A percentile compares a stretch with the other conserved stretches of the same genome.
phyloP scores from a whole-genome alignment of 2,113 vertebrate species.

The Platichthys stellatus region DNA sequence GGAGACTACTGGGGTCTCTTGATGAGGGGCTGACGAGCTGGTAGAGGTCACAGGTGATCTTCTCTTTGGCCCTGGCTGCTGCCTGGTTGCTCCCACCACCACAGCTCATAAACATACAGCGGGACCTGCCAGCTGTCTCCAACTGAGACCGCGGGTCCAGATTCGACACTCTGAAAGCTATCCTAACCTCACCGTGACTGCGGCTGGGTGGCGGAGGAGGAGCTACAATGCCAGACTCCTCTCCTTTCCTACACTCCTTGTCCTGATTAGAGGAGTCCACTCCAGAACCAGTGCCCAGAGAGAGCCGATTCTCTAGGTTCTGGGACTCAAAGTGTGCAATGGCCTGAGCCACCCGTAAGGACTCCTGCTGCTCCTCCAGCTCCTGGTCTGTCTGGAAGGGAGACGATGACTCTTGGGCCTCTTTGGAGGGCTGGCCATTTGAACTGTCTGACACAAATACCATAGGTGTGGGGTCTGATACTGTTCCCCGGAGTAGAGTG shows the following conservation, averaged over 20 bases:
- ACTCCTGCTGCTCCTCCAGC: conserved; percentile 80
- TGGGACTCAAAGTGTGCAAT: conserved; percentile 92
- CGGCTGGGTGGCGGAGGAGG: conserved; percentile 70
- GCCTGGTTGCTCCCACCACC: conserved; percentile 79
- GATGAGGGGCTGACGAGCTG: conserved; percentile 91
- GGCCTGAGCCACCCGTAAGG: conserved; percentile 88
- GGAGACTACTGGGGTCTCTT: conserved; percentile 84
- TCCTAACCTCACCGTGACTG: conserved; percentile 88
- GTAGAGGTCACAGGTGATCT: conserved; percentile 97
- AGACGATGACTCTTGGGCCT: conserved; percentile 59
- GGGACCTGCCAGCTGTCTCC: conserved; percentile 78
- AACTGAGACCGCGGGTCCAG: conserved; percentile 81
- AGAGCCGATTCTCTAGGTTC: conserved; percentile 74
- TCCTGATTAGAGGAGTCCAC: conserved; percentile 46
- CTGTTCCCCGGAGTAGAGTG: conserved; percentile 63
- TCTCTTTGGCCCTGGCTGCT: conserved; percentile 87
- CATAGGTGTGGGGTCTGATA: conserved; percentile 73
- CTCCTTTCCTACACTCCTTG: conserved; percentile 43
- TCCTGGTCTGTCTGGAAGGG: conserved; percentile 74
- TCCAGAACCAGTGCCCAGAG: conserved; percentile 52
- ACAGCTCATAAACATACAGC: conserved; percentile 88
- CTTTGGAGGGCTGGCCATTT: conserved; percentile 51
- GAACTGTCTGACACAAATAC: conserved; percentile 83
- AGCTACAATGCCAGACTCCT: conserved; percentile 40
- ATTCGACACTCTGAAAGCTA: conserved; percentile 93